Conservation (phyloP, 1,140 invertebrate species). For the Ostrea denselamellosa region DNA sequence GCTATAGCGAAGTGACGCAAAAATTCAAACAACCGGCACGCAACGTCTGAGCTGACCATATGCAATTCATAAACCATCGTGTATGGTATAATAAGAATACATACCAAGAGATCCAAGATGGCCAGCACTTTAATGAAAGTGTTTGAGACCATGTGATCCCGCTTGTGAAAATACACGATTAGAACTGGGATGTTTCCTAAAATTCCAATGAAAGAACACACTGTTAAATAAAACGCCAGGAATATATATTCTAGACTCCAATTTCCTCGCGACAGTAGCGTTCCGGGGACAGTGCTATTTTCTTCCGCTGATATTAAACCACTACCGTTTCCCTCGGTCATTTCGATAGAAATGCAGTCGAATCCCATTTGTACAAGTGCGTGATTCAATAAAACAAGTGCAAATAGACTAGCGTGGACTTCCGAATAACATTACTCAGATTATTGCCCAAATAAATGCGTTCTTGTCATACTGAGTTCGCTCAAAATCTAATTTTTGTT, state of each 20-base stretch:
- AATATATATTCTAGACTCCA: conserved; percentile 53
- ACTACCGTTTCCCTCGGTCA: not conserved
- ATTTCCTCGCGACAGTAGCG: not conserved
- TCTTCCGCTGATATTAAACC: not conserved
- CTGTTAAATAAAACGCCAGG: conserved; percentile 57
- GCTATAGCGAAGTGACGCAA: conserved; percentile 64
- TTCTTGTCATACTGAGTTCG: not conserved
- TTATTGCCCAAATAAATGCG: conserved; percentile 22
- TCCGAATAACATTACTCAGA: conserved; percentile 24
- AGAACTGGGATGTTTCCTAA: conserved; percentile 68
- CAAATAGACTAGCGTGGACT: conserved; percentile 18
- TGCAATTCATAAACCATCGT: conserved; percentile 69
- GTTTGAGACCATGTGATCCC: conserved; percentile 63
- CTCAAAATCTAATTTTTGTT: conserved; percentile 1
- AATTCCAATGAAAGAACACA: conserved; percentile 64
- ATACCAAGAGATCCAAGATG: conserved; percentile 67
- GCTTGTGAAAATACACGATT: conserved; percentile 65
- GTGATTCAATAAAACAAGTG: conserved; percentile 42
- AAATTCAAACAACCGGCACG: conserved; percentile 66
- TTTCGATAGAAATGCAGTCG: conserved; percentile 33
- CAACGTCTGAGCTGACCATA: conserved; percentile 61
- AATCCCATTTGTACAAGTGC: conserved; percentile 42
- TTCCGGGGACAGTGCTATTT: not conserved
- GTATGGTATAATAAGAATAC: conserved; percentile 68
- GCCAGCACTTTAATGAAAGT: conserved; percentile 69